phyloP scores from a whole-genome alignment of 1,140 invertebrate species.

The Colletes gigas region DNA sequence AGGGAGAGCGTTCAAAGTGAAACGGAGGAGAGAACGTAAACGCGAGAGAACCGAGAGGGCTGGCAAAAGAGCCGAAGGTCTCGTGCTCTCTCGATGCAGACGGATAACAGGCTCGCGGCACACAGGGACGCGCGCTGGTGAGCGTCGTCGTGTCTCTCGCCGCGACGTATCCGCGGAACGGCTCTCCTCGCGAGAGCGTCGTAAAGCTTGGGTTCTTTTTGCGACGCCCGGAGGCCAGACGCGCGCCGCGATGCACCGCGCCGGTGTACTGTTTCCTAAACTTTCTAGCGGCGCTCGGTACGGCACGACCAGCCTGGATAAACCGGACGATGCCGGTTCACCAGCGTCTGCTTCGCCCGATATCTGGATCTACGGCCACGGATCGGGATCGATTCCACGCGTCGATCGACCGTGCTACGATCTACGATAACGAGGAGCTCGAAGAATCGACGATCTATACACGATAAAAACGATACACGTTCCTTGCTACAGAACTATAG shows the following conservation, averaged over 20 bases:
- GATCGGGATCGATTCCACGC: neutral
- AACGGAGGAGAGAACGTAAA: slow-evolving; percentile 37
- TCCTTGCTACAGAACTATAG: too few species aligned
- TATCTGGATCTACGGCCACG: neutral
- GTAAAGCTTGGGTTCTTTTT: slow-evolving; percentile 25
- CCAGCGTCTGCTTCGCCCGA: neutral
- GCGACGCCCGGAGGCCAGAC: slow-evolving; percentile 24
- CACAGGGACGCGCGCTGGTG: too few species aligned
- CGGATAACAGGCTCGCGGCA: slow-evolving; percentile 43
- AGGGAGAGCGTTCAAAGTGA: slow-evolving; percentile 27
- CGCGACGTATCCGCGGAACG: slow-evolving; percentile 50
- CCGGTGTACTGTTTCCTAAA: slow-evolving; percentile 37
- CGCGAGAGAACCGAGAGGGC: slow-evolving; percentile 48
- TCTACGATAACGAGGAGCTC: too few species aligned
- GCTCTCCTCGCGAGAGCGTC: neutral
- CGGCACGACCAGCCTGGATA: slow-evolving; percentile 16
- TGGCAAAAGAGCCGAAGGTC: slow-evolving; percentile 63
- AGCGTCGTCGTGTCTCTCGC: neutral
- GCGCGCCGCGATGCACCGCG: slow-evolving; percentile 28
- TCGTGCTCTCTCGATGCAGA: slow-evolving; percentile 54
- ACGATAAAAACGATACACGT: too few species aligned
- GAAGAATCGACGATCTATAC: too few species aligned
- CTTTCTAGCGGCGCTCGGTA: slow-evolving; percentile 31
- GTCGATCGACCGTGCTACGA: neutral
- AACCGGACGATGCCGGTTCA: slow-evolving; percentile 28